These are phyloP conservation scores for Drosophila chauvacae DNA, from an alignment of 1,140 invertebrate genomes.

Conservation along the genomic window DNA sequence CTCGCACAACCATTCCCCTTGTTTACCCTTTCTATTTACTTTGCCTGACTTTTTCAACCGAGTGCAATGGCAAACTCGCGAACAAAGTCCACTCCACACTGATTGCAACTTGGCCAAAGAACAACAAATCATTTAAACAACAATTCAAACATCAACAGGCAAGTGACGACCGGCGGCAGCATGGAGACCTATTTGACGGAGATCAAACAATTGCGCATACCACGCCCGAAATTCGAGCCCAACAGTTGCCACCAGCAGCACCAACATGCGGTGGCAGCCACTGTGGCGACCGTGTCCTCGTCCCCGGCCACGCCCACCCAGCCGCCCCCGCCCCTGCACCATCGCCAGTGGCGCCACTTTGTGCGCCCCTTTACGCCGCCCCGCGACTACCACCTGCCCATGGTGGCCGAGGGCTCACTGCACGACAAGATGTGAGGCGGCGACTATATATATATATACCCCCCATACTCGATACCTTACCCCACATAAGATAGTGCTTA, in stretches of 20 bases:
- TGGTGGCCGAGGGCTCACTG: conserved; percentile 55
- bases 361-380: conserved; percentile 79
- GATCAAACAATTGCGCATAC: conserved; percentile 92
- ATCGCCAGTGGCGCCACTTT: conserved; percentile 83
- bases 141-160: conserved; percentile 73
- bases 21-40: conserved; percentile 22
- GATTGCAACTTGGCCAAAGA: conserved; percentile 73
- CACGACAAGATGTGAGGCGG: conserved; percentile 66
- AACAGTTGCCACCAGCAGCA: conserved; percentile 88
- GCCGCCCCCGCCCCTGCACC: conserved; percentile 59
- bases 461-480: conserved; percentile 16
- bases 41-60: conserved; percentile 24
- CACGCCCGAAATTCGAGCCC: conserved; percentile 92
- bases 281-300: conserved; percentile 69
- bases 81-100: conserved; percentile 50
- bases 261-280: conserved; percentile 86
- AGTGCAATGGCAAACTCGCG: conserved; percentile 32
- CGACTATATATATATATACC: not conserved
- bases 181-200: conserved; percentile 94
- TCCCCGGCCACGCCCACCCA: conserved; percentile 48
- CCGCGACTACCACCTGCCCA: conserved; percentile 78
- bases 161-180: conserved; percentile 4
- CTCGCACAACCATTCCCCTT: not conserved
- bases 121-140: conserved; percentile 73
- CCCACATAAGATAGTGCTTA: conserved; percentile 68